A percentile compares a stretch with the other conserved stretches of the same genome.
Evolutionary conservation across 2,113 vertebrate genomes (phyloP).

Genomic region (Peromyscus maniculatus): DNA sequence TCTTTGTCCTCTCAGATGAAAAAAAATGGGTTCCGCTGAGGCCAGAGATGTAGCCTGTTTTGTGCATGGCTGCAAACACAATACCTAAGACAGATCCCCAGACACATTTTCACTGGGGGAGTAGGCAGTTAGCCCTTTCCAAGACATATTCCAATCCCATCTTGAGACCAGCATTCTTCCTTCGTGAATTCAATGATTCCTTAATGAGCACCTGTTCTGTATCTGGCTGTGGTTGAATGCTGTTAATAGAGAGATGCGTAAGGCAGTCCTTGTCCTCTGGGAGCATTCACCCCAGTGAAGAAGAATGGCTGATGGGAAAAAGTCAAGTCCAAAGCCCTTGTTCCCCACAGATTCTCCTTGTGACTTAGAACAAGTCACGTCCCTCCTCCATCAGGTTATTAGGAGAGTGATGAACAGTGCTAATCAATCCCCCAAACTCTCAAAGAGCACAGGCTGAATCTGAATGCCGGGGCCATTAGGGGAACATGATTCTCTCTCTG

Average conservation of each 20-base stretch:
- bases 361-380: conserved; percentile 13
- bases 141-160: neutral
- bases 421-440: conserved; percentile 29
- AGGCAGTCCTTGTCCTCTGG: neutral
- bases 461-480: neutral
- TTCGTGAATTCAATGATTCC: conserved; percentile 10
- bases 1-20: neutral
- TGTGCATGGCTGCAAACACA: neutral
- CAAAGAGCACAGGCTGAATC: neutral
- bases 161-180: neutral
- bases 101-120: neutral
- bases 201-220: neutral
- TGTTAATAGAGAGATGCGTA: neutral
- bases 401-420: neutral
- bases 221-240: neutral
- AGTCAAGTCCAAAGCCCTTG: neutral
- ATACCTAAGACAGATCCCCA: neutral
- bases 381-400: neutral
- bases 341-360: neutral
- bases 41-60: neutral
- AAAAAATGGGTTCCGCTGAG: neutral
- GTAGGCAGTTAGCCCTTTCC: neutral
- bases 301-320: neutral
- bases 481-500: conserved; percentile 14
- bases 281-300: neutral